Evolutionary conservation across 2,888 invertebrate species (phyloP).

Genomic region (Scotopteryx bipunctaria): DNA sequence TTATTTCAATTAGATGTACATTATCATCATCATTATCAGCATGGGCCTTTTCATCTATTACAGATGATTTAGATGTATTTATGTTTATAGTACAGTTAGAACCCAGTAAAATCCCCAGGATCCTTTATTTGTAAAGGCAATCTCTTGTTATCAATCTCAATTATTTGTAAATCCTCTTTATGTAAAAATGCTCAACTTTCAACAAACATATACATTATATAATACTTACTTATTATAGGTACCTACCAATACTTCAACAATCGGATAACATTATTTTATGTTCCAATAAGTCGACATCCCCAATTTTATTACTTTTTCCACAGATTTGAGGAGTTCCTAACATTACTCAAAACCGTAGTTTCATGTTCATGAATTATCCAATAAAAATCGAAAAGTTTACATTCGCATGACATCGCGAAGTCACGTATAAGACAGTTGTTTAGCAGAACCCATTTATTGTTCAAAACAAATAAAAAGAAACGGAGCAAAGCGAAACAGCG

Average conservation of each 20-base stretch:
- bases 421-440: conserved; percentile 64
- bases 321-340: conserved; percentile 45
- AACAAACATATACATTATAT: too few relatives aligned
- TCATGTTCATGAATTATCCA: conserved; percentile 59
- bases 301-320: conserved; percentile 48
- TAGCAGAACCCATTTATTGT: conserved; percentile 73
- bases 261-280: conserved; percentile 33
- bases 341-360: conserved; percentile 52
- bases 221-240: too few relatives aligned
- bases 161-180: too few relatives aligned
- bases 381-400: conserved; percentile 62
- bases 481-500: conserved; percentile 51
- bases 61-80: too few relatives aligned
- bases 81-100: too few relatives aligned
- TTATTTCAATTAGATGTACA: too few relatives aligned
- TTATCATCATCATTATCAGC: too few relatives aligned
- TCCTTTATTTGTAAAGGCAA: too few relatives aligned
- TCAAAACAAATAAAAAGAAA: conserved; percentile 73
- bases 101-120: too few relatives aligned
- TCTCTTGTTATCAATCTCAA: too few relatives aligned
- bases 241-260: conserved; percentile 7
- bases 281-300: conserved; percentile 40
- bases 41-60: too few relatives aligned
- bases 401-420: conserved; percentile 58
- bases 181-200: too few relatives aligned